Evolutionary conservation across 2,888 invertebrate genomes (phyloP), one percentile per base, ranked within the genome.

Genomic region (Drosophila demipolita): DNA sequence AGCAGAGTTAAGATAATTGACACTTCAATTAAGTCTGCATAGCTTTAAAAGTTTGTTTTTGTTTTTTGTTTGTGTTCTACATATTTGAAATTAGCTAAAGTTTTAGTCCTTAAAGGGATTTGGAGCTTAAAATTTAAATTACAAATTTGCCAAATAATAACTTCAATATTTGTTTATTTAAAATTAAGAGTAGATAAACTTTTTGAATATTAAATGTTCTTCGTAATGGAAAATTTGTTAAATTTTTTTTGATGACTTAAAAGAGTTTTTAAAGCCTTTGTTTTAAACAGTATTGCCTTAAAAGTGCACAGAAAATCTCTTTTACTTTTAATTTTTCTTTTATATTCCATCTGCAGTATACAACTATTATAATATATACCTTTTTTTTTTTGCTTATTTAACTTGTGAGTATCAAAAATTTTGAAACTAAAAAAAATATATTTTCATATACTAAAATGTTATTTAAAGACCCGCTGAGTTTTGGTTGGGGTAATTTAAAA

Each of bases 141-240:
- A 1, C 6, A 42, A 42, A 3, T 20, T 42, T 2, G 1, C 0
- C 2, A 20, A 2, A n/a, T 20, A n/a, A n/a, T 29, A n/a, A 0
- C 2, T n/a, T n/a, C 2, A 2, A 2, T 40, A 11, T 40, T 6
- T 29, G 29, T 29, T 11, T 11, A 2, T 42, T 9, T 35, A 4
- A 35, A 35, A 12, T 12, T 0, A 35, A 15, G 6, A 35, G 12
- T 15, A 15, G 35, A 6, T 6, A 6, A 15, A 6, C 6, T 0
- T 6, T 36, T 15, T 20, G 12, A 20, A 20, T 42, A 12, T 12
- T 42, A 2, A 42, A 11, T 42, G 11, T 12, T 20, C 3, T 12
- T 1, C 12, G 6, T 1, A 7, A 7, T 7, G 1, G 7, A 20
- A 45, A 23, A 23, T 6, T 1, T 11, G 1, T 42, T 6, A 2